These are phyloP conservation scores for Megaceryle torquata DNA, from an alignment of 2,113 vertebrate genomes.

Conservation along the genomic window DNA sequence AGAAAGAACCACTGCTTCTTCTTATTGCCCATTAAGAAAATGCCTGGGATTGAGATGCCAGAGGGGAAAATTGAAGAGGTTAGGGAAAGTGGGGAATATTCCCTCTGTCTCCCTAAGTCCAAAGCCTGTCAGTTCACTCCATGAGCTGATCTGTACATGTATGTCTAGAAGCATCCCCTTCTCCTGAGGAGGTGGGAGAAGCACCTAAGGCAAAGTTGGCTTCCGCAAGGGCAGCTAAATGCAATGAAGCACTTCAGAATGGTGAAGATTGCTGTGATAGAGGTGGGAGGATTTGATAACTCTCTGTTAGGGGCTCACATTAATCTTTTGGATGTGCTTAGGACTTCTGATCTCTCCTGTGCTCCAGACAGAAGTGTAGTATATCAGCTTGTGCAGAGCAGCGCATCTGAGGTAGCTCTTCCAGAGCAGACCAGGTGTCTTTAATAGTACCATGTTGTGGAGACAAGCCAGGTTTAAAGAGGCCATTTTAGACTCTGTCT, in stretches of 20 bases:
- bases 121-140: fast-evolving
- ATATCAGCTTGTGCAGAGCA: background rate
- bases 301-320: background rate
- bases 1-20: background rate
- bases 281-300: background rate
- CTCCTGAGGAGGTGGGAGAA: background rate
- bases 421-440: background rate
- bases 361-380: background rate
- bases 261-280: background rate
- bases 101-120: background rate
- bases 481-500: background rate
- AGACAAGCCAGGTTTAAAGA: background rate
- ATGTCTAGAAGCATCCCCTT: background rate
- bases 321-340: background rate
- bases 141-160: background rate
- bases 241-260: background rate
- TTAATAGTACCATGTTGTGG: fast-evolving
- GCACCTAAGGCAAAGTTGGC: background rate
- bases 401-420: background rate
- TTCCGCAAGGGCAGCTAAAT: background rate
- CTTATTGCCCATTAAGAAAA: background rate
- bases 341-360: background rate
- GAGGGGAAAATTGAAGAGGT: background rate
- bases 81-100: background rate
- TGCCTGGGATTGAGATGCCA: background rate